Evolutionary conservation across 2,797 vertebrate species (phyloP).

Genomic region (Percopsis omiscomaycus): DNA sequence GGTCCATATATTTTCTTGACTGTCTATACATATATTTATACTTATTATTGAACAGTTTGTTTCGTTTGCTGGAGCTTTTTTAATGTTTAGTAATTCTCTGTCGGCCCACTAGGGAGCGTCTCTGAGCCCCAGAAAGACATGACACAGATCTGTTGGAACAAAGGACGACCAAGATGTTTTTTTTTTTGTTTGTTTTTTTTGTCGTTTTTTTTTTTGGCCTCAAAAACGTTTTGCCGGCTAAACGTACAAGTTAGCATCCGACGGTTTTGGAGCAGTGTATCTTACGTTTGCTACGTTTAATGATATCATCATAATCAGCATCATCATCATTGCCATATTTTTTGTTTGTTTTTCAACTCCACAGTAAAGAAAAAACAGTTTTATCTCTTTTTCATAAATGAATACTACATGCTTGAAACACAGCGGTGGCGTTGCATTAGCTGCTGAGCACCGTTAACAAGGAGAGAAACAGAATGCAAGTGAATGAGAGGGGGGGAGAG

Average conservation of each 20-base stretch:
- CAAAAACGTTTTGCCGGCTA: constrained; percentile 66
- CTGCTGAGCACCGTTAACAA: constrained; percentile 69
- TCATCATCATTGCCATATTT: constrained; percentile 42
- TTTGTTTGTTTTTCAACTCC: constrained; percentile 63
- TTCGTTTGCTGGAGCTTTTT: constrained; percentile 70
- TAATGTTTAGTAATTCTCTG: constrained; percentile 66
- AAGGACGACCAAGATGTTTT: constrained; percentile 47
- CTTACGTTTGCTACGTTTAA: constrained; percentile 76
- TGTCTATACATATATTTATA: constrained; percentile 79
- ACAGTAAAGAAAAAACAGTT: constrained; percentile 63
- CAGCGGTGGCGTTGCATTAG: constrained; percentile 71
- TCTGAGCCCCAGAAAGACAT: constrained; percentile 68
- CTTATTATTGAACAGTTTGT: constrained; percentile 73
- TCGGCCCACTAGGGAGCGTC: constrained; percentile 45
- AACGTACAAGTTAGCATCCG: constrained; percentile 69
- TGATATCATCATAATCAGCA: constrained; percentile 52
- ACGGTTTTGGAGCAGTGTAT: constrained; percentile 59
- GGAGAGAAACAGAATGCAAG: constrained; percentile 11
- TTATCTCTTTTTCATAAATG: constrained; percentile 78
- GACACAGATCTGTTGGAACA: constrained; percentile 73
- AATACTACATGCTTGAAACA: constrained; percentile 86
- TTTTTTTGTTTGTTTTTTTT: too few species aligned
- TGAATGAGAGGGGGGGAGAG: constrained; percentile 14
- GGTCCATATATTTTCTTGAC: constrained; percentile 73
- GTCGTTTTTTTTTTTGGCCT: constrained; percentile 53